Evolutionary conservation across 2,888 invertebrate genomes (phyloP).

Genomic region (Drosophila monieri): DNA sequence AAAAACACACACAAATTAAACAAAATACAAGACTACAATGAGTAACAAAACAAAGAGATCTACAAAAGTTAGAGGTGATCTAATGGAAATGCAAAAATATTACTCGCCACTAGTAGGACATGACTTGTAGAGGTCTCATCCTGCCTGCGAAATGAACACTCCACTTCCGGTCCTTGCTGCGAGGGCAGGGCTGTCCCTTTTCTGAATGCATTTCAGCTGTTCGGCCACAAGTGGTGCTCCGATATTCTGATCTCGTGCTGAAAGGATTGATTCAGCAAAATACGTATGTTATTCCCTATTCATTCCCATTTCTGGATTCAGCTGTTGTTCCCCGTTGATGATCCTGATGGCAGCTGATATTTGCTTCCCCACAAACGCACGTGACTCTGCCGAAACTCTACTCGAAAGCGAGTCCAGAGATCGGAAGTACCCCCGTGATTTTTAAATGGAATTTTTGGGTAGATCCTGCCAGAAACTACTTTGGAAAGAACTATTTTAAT

Average conservation of each 20-base stretch:
- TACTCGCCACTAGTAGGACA: background rate
- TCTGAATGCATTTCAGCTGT: constrained; percentile 50
- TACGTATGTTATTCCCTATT: background rate
- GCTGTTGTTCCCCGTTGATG: constrained; percentile 7
- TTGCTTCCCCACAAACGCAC: background rate
- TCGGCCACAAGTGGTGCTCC: constrained; percentile 4
- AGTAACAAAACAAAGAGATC: background rate
- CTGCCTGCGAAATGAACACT: background rate
- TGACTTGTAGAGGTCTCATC: background rate
- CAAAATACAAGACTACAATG: background rate
- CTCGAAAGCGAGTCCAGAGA: no score
- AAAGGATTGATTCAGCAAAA: constrained; percentile 30
- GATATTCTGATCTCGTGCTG: constrained; percentile 21
- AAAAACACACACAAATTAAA: background rate
- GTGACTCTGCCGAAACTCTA: background rate
- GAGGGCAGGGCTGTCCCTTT: background rate
- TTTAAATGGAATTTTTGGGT: background rate
- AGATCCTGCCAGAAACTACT: background rate
- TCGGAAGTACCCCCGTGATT: background rate
- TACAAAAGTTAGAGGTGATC: background rate
- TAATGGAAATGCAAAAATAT: constrained; percentile 2
- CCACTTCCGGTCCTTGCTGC: constrained; percentile 1
- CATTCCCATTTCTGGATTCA: background rate
- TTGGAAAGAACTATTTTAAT: background rate
- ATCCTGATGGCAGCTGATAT: constrained; percentile 12